Evolutionary conservation across 2,888 invertebrate genomes (phyloP), one percentile per base, ranked within the genome.

Genomic region (Laothoe populi): DNA sequence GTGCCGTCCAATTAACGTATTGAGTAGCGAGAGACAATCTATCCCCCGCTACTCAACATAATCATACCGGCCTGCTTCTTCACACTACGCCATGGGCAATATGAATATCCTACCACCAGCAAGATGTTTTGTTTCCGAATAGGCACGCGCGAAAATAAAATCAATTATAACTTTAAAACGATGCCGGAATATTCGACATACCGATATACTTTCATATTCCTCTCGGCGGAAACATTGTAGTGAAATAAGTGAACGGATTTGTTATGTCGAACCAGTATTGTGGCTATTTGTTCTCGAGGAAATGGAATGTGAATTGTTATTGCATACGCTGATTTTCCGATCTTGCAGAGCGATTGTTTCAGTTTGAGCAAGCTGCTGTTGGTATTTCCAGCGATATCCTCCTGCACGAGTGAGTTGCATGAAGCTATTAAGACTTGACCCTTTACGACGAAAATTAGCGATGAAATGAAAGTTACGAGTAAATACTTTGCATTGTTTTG

Each of bases 261-360:
- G 57, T 67, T 64, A 63, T 65, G 64, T 62, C 70, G 66, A 68
- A 68, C 72, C 78, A 76, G 83, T 82, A 70, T 68, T 65, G 65
- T 67, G 70, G 66, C 70, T 71, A 81, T 77, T 71, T 69, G 73
- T 74, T 78, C 70, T 58, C 72, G 68, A 70, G 74, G 69, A 78
- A 78, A 76, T 80, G 74, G 72, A 79, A 79, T 81, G 78, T 68
- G 74, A 78, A 82, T 77, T 79, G 77, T 80, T 81, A 82, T 78
- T 81, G 75, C 76, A 72, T 73, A 76, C 66, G 70, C 68, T 64
- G 73, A 74, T 72, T 57, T 71, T 42, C 66, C 66, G 69, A 66
- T 65, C 69, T 68, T 61, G 67, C 62, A 38, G 57, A 64, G 63
- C 63, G 58, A 68, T 70, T 69, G 69, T 66, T 70, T 70, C 61